Conservation (phyloP, 2,888 invertebrate species). For the Geophilus truncorum region DNA sequence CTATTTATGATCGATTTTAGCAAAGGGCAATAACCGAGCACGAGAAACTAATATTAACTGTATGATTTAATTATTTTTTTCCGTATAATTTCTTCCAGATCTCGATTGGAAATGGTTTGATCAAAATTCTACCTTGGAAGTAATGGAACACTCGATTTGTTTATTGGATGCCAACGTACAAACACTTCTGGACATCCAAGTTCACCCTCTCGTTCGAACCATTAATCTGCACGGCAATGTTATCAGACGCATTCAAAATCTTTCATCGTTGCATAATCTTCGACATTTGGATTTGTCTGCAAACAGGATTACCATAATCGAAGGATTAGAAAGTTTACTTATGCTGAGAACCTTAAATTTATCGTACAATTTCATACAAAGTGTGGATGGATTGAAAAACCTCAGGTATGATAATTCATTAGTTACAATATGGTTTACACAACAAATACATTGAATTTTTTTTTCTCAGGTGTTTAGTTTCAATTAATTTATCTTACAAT, state of each 20-base stretch:
- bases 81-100: neutral
- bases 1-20: constrained; percentile 12
- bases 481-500: constrained; percentile 30
- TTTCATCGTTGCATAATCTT: constrained; percentile 21
- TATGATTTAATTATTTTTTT: neutral
- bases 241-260: constrained; percentile 29
- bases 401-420: neutral
- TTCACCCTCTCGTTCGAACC: constrained; percentile 25
- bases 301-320: constrained; percentile 22
- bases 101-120: neutral
- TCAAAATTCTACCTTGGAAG: neutral
- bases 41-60: too few relatives aligned
- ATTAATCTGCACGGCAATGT: constrained; percentile 32
- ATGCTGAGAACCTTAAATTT: constrained; percentile 31
- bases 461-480: constrained; percentile 28
- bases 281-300: constrained; percentile 29
- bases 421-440: neutral
- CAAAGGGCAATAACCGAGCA: neutral
- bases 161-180: constrained; percentile 31
- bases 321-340: constrained; percentile 25
- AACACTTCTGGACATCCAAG: constrained; percentile 29
- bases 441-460: neutral
- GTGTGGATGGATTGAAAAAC: constrained; percentile 29
- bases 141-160: constrained; percentile 32
- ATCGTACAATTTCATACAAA: constrained; percentile 30